Conservation (phyloP, 2,888 invertebrate genomes). For the Drosophila lacicola region DNA sequence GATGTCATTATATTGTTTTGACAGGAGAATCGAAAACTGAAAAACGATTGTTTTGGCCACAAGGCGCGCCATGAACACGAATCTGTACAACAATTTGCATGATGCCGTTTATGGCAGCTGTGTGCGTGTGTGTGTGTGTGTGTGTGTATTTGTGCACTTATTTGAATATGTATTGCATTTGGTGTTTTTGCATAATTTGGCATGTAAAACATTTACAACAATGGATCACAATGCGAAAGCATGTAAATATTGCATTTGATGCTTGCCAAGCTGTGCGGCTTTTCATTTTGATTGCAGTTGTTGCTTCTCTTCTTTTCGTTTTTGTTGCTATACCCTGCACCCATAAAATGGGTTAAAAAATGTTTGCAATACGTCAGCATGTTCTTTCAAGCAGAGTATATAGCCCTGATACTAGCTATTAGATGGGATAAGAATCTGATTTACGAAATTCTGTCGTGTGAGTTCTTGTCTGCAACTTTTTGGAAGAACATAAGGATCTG, state of each 20-base stretch:
- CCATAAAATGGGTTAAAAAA: too few species aligned
- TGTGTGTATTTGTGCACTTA: slow-evolving; percentile 42
- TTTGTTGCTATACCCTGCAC: slow-evolving; percentile 12
- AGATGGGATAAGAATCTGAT: too few species aligned
- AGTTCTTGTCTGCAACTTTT: too few species aligned
- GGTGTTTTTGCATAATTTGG: slow-evolving; percentile 79
- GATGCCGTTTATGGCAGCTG: slow-evolving; percentile 21
- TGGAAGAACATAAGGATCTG: too few species aligned
- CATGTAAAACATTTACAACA: slow-evolving; percentile 80
- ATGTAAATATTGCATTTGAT: slow-evolving; percentile 75
- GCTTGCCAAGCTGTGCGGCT: slow-evolving; percentile 69
- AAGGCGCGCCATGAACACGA: slow-evolving; percentile 27
- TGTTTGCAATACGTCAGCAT: too few species aligned
- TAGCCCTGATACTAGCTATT: too few species aligned
- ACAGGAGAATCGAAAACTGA: slow-evolving; percentile 64
- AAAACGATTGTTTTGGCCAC: slow-evolving; percentile 67
- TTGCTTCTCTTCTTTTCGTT: slow-evolving; percentile 17
- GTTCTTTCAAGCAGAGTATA: too few species aligned
- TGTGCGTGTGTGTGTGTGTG: slow-evolving; percentile 11
- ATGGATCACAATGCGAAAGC: slow-evolving; percentile 53
- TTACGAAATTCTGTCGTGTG: too few species aligned
- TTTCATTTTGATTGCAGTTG: slow-evolving; percentile 74
- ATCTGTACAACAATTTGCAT: slow-evolving; percentile 40
- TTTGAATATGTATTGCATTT: slow-evolving; percentile 77
- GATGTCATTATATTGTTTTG: slow-evolving; percentile 78